Conservation (phyloP, 2,797 vertebrate genomes). For the Coluber constrictor region DNA sequence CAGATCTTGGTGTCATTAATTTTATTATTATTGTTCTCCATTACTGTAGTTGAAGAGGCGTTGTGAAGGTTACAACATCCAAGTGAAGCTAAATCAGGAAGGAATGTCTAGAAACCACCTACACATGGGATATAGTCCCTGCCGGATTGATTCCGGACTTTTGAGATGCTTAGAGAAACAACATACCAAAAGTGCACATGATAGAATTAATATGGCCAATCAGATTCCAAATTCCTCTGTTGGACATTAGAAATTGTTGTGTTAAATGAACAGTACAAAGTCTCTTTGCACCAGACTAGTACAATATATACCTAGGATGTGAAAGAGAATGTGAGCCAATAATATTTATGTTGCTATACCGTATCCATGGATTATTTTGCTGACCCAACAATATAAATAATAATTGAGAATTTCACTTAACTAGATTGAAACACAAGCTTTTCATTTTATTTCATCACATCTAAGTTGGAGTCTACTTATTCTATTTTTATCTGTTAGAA, state of each 20-base stretch:
- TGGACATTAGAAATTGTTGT: background rate
- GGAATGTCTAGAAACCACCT: constrained; percentile 51
- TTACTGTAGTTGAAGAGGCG: constrained; percentile 23
- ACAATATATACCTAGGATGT: constrained; percentile 4
- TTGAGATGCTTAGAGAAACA: constrained; percentile 34
- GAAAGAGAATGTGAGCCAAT: constrained; percentile 26
- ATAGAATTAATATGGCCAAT: constrained; percentile 9
- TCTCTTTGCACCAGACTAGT: constrained; percentile 10
- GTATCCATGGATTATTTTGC: background rate
- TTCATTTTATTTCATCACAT: constrained; percentile 48
- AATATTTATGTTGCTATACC: background rate
- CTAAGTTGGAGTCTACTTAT: constrained; percentile 45
- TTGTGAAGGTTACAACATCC: constrained; percentile 46
- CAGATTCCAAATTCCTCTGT: constrained; percentile 8
- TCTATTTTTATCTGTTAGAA: constrained; percentile 50
- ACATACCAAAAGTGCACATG: constrained; percentile 30
- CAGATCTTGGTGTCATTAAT: constrained; percentile 28
- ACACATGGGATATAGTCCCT: constrained; percentile 20
- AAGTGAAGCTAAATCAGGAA: constrained; percentile 48
- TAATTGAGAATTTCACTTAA: constrained; percentile 28
- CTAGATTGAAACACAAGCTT: constrained; percentile 49
- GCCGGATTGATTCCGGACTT: constrained; percentile 46
- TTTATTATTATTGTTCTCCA: constrained; percentile 24
- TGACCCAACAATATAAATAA: background rate
- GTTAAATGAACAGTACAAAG: background rate